Evolutionary conservation across 2,113 vertebrate species (phyloP).

Genomic region (Amblyopsis rosae): DNA sequence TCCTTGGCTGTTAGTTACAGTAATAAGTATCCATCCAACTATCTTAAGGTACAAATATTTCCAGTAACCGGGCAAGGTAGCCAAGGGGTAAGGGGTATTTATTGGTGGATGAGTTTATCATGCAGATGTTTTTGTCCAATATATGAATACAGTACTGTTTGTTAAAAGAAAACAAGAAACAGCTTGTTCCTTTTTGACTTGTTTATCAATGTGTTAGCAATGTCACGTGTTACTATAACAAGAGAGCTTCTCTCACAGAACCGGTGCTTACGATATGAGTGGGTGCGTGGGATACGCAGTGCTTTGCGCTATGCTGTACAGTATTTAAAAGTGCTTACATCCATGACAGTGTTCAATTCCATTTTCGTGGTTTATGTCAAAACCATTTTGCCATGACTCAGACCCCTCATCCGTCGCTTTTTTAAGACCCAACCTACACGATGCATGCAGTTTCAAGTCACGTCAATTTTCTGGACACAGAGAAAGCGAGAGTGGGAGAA

Average conservation of each 20-base stretch:
- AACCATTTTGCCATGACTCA: slow-evolving; percentile 48
- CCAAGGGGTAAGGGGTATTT: slow-evolving; percentile 67
- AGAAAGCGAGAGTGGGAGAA: neutral
- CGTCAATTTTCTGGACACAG: slow-evolving; percentile 34
- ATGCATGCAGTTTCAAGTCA: slow-evolving; percentile 42
- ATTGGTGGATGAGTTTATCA: slow-evolving; percentile 64
- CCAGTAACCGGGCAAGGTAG: slow-evolving; percentile 59
- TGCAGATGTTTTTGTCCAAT: slow-evolving; percentile 59
- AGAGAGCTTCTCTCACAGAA: slow-evolving; percentile 57
- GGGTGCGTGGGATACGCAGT: slow-evolving; percentile 52
- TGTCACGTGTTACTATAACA: slow-evolving; percentile 59
- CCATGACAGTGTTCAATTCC: slow-evolving; percentile 55
- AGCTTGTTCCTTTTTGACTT: slow-evolving; percentile 54
- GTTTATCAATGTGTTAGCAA: slow-evolving; percentile 57
- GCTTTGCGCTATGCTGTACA: slow-evolving; percentile 57
- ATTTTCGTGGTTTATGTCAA: slow-evolving; percentile 43
- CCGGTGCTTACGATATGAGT: slow-evolving; percentile 61
- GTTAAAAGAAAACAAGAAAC: slow-evolving; percentile 40
- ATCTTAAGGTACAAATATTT: slow-evolving; percentile 70
- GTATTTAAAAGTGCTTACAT: slow-evolving; percentile 58
- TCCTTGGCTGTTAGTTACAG: slow-evolving; percentile 35
- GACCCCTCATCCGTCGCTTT: slow-evolving; percentile 34
- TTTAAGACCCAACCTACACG: slow-evolving; percentile 46
- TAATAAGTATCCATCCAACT: slow-evolving; percentile 42
- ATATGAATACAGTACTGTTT: slow-evolving; percentile 52